Evolutionary conservation across 1,140 invertebrate genomes (phyloP).

Genomic region (Chymomyza costata): DNA sequence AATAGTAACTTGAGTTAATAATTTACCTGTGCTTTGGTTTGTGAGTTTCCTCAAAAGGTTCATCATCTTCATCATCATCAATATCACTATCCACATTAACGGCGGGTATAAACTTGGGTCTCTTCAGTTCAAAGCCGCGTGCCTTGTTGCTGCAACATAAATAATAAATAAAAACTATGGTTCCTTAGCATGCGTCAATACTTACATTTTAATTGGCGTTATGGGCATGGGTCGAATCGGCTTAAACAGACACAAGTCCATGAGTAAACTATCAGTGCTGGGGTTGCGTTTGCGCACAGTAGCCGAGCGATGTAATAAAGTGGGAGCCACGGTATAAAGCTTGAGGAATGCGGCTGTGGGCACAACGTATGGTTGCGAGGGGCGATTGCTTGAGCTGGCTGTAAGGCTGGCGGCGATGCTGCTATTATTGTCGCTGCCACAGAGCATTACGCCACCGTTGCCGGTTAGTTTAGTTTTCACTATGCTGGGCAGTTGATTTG

Average conservation of each 20-base stretch:
- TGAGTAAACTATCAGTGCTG: conserved; percentile 79
- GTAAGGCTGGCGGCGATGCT: conserved; percentile 6
- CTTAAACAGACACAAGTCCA: conserved; percentile 79
- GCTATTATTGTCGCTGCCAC: conserved; percentile 4
- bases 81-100: conserved; percentile 44
- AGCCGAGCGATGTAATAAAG: conserved; percentile 53
- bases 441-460: conserved; percentile 43
- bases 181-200: not conserved
- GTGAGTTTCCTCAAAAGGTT: conserved; percentile 29
- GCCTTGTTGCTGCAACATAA: conserved; percentile 45
- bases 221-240: conserved; percentile 78
- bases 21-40: conserved; percentile 58
- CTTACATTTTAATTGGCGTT: conserved; percentile 69
- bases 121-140: conserved; percentile 57
- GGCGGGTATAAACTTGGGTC: conserved; percentile 47
- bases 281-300: conserved; percentile 57
- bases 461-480: conserved; percentile 47
- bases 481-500: not conserved
- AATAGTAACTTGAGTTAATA: not conserved
- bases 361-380: conserved; percentile 20
- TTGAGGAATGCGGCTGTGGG: conserved; percentile 45
- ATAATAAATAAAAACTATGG: not conserved
- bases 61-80: conserved; percentile 48
- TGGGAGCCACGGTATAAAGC: conserved; percentile 50
- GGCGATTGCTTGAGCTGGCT: conserved; percentile 3